Evolutionary conservation across 2,888 invertebrate genomes (phyloP), one percentile per base, ranked within the genome.

Genomic region (Himalopsyche kuldschensis): DNA sequence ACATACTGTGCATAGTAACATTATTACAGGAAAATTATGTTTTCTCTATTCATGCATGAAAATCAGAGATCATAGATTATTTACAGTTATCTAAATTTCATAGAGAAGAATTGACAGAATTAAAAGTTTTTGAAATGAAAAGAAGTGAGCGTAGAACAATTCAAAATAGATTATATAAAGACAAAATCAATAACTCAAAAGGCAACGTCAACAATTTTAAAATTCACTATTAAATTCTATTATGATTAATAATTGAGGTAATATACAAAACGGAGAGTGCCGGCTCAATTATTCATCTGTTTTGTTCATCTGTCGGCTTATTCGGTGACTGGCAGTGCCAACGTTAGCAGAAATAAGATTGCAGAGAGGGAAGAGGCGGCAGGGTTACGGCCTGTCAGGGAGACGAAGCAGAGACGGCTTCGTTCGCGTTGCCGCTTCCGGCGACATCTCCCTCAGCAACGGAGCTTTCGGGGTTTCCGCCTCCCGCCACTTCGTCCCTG

Each of bases 271-370:
- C 80, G 41, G 35, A 46, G 46, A 75, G 24, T 41, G 47, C 41
- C 46, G 47, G 46, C 84, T 80, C 86, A 81, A 82, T 86, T 84
- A 86, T 86, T 84, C 84, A 86, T 86, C 84, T 83, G 79, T 84
- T 83, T 82, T 80, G 75, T 78, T 85, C 63, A 84, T 41, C 55
- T 81, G 80, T 83, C 84, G 78, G 76, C 32, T 20, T 17, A 35
- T n/a, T 41, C 30, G n/a, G 55, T n/a, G 24, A 55, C 30, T 15
- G 69, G 27, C 69, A 27, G 69, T 30, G 69, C 69, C 69, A 69
- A 20, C 78, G 81, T 75, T 84, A 84, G 79, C 84, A 76, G 76
- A 20, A 63, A 31, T 55, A 78, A 48, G 81, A 81, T 30, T 81
- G 81, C 69, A 84, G 55, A 20, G 75, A 48, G 3, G 81, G 75